Base-by-base conservation (phyloP, 2,888 invertebrate species). In the Patella caerulea region DNA sequence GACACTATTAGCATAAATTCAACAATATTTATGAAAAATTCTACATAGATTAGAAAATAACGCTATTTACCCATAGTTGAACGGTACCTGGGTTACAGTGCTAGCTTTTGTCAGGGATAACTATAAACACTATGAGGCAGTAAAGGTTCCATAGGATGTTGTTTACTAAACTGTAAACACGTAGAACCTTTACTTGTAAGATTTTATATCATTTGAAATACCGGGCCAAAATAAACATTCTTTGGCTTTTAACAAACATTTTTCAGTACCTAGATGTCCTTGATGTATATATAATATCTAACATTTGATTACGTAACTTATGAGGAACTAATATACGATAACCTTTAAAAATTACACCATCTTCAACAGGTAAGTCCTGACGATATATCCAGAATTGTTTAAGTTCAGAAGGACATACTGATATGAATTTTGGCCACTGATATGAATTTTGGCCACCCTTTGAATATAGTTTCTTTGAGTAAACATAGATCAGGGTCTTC, bases 261-360 rank as follows among this genome's bases (percentile, higher is more conserved):
- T n/a, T n/a, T n/a, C n/a, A n/a, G n/a, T n/a, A n/a, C n/a, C n/a
- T n/a, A n/a, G n/a, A n/a, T 73, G 73, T 3, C 73, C 73, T 73
- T 73, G 52, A 54, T 73, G 73, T n/a, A n/a, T n/a, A n/a, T 29
- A 73, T 12, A n/a, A 71, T n/a, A 29, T 71, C 24, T n/a, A 59
- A n/a, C 12, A 59, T 59, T 59, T 59, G 0, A 59, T 59, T n/a
- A 59, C n/a, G 59, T 14, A 59, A 59, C 5, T 14, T 59, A 59
- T 9, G 11, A n/a, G 59, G 11, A n/a, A 59, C n/a, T n/a, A n/a
- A 59, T 14, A 59, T n/a, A 9, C 59, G 59, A 14, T 59, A 14
- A n/a, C n/a, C n/a, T n/a, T n/a, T n/a, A n/a, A n/a, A n/a, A n/a
- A n/a, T n/a, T n/a, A n/a, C n/a, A 59, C 59, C 59, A n/a, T 59